Conservation (phyloP, 2,113 vertebrate species). For the Cromileptes altivelis region DNA sequence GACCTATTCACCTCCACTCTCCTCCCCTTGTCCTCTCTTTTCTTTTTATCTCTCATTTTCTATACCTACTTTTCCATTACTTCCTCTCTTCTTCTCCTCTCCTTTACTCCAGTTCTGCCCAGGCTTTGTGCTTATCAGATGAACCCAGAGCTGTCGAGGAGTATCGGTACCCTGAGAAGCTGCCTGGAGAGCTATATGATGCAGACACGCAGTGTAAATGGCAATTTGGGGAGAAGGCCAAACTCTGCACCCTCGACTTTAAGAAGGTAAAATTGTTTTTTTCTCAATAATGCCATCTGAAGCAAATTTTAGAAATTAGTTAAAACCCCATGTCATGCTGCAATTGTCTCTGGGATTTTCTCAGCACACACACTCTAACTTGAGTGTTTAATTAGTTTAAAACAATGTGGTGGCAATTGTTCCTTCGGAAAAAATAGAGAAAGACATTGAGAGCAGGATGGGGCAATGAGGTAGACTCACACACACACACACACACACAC, state of each 20-base stretch:
- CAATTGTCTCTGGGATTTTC: constrained; percentile 18
- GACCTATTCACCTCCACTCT: constrained; percentile 1
- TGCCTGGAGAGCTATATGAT: constrained; percentile 92
- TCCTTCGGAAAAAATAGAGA: not conserved
- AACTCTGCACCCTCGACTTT: constrained; percentile 91
- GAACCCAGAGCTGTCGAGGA: constrained; percentile 88
- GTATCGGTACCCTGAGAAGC: constrained; percentile 90
- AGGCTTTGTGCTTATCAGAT: constrained; percentile 90
- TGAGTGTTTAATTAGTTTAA: constrained; percentile 17
- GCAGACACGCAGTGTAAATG: constrained; percentile 94
- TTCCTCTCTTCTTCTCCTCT: not conserved
- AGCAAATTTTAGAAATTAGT: constrained; percentile 13
- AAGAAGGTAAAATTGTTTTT: constrained; percentile 87
- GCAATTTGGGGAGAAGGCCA: constrained; percentile 95
- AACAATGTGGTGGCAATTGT: constrained; percentile 29
- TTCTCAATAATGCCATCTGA: constrained; percentile 8
- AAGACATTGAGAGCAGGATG: constrained; percentile 26
- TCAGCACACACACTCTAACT: constrained; percentile 18
- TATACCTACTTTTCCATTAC: not conserved
- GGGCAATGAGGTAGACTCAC: constrained; percentile 46
- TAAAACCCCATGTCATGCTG: constrained; percentile 3
- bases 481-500: not conserved
- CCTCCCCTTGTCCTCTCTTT: not conserved
- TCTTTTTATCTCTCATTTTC: not conserved
- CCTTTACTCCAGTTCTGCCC: constrained; percentile 85